Conservation (phyloP, 2,888 invertebrate genomes). For the Drosophila paracracens region DNA sequence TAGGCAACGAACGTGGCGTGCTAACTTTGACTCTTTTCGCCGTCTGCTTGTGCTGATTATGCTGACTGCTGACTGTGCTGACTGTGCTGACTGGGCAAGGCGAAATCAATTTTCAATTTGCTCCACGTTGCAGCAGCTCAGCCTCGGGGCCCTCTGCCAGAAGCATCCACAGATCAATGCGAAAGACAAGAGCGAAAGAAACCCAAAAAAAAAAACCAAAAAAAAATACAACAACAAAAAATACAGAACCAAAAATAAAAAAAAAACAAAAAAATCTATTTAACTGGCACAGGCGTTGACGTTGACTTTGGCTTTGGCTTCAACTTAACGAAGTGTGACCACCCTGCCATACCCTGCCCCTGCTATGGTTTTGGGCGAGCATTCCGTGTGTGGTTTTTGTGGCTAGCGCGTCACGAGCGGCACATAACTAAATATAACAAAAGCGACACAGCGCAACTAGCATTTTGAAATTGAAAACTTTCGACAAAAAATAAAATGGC, state of each 20-base stretch:
- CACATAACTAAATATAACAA: slow-evolving; percentile 57
- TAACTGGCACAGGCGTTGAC: slow-evolving; percentile 76
- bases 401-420: slow-evolving; percentile 67
- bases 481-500: slow-evolving; percentile 38
- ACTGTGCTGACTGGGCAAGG: slow-evolving; percentile 37
- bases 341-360: slow-evolving; percentile 43
- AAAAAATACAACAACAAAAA: slow-evolving; percentile 24
- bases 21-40: slow-evolving; percentile 28
- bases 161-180: slow-evolving; percentile 71
- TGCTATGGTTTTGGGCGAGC: slow-evolving; percentile 40
- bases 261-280: slow-evolving; percentile 63
- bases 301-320: slow-evolving; percentile 61
- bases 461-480: slow-evolving; percentile 72
- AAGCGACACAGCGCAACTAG: slow-evolving; percentile 41
- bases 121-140: slow-evolving; percentile 61
- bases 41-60: not conserved
- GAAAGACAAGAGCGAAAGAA: slow-evolving; percentile 56
- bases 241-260: slow-evolving; percentile 13
- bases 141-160: slow-evolving; percentile 51
- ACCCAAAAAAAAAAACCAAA: slow-evolving; percentile 46
- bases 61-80: slow-evolving; percentile 7
- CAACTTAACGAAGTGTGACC: slow-evolving; percentile 78
- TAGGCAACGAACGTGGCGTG: slow-evolving; percentile 73
- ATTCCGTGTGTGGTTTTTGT: slow-evolving; percentile 75
- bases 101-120: slow-evolving; percentile 79